Percentiles rank a stretch among this genome's conserved stretches.
Evolutionary conservation across 37 sponge, comb jelly and placozoan species (phyloP).

Genomic region (Ianthella basta): DNA sequence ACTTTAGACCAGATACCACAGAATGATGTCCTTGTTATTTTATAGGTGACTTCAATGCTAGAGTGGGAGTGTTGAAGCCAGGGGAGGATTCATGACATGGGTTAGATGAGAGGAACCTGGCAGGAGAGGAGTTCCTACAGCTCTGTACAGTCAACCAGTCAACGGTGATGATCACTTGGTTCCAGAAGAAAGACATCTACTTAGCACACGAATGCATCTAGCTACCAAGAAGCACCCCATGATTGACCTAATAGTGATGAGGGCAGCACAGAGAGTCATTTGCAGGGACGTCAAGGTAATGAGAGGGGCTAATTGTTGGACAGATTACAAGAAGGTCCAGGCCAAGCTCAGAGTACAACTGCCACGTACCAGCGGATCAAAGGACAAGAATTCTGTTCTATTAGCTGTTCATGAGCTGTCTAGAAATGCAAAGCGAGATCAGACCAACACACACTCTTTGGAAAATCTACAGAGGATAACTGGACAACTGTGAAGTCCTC

Average conservation of each 20-base stretch:
- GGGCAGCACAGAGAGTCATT: neutral
- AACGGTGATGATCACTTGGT: conserved; percentile 43
- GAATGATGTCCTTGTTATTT: conserved; percentile 20
- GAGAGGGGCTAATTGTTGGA: conserved; percentile 38
- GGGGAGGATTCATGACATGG: conserved; percentile 21
- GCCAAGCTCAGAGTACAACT: conserved; percentile 1
- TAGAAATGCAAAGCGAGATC: neutral
- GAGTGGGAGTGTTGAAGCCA: conserved; percentile 23
- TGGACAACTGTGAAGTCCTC: conserved; percentile 18
- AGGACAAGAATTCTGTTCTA: neutral
- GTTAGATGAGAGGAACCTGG: conserved; percentile 44
- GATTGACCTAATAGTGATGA: conserved; percentile 31
- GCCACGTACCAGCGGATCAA: neutral
- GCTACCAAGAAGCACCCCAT: conserved; percentile 9
- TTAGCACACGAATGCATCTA: conserved; percentile 40
- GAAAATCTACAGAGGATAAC: conserved; percentile 12
- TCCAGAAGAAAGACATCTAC: conserved; percentile 33
- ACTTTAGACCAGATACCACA: conserved; percentile 20
- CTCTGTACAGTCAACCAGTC: conserved; percentile 45
- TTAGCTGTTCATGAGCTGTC: conserved; percentile 4
- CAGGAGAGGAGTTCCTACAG: conserved; percentile 27
- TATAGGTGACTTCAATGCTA: conserved; percentile 36
- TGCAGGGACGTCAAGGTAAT: conserved; percentile 27
- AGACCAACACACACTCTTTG: conserved; percentile 10
- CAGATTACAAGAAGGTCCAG: conserved; percentile 32